phyloP scores from a whole-genome alignment of 2,888 invertebrate species.

The Drosophila seclusa region DNA sequence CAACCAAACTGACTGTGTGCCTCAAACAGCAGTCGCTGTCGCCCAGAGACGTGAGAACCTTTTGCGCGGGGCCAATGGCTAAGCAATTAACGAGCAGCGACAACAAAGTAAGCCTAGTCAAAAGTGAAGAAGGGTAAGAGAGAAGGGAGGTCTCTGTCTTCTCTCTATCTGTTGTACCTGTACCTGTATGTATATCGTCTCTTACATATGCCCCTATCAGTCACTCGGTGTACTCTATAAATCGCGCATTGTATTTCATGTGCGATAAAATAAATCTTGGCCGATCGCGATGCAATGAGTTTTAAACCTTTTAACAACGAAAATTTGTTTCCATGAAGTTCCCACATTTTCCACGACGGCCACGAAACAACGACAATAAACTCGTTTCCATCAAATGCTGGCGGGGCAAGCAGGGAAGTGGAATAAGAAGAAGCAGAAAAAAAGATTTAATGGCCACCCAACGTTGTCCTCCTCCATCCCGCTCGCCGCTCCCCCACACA shows the following conservation, averaged over 20 bases:
- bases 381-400: conserved; percentile 64
- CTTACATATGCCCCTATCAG: not conserved
- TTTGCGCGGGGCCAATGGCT: conserved; percentile 58
- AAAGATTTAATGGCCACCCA: conserved; percentile 50
- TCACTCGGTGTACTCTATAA: conserved; percentile 51
- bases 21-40: conserved; percentile 1
- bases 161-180: not conserved
- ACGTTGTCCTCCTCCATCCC: conserved; percentile 7
- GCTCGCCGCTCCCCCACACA: not conserved
- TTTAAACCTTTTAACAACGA: conserved; percentile 59
- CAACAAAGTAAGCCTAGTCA: conserved; percentile 3
- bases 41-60: conserved; percentile 66
- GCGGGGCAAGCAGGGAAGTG: conserved; percentile 14
- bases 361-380: conserved; percentile 49
- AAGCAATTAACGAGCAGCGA: conserved; percentile 13
- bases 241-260: conserved; percentile 66
- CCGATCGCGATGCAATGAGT: conserved; percentile 16
- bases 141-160: not conserved
- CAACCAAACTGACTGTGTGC: conserved; percentile 3
- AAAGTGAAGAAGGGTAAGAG: not conserved
- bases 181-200: not conserved
- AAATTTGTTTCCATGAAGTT: conserved; percentile 77
- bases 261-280: conserved; percentile 36
- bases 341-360: conserved; percentile 71
- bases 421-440: conserved; percentile 21